These are phyloP conservation scores for Drosophila putrida DNA, from an alignment of 2,888 invertebrate genomes.

Conservation along the genomic window DNA sequence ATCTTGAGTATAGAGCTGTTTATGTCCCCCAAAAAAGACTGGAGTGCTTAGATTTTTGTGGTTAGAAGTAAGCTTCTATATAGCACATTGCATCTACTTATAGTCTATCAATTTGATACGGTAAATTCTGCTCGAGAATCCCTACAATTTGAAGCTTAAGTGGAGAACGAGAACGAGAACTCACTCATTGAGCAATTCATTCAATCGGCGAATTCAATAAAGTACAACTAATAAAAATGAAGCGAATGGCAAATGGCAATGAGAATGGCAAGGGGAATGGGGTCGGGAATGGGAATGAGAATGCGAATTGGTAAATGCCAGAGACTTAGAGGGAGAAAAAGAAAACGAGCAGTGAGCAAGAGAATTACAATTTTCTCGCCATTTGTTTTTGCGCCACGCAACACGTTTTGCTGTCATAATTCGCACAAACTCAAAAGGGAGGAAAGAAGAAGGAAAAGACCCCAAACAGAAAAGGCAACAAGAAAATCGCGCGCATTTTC, in stretches of 20 bases:
- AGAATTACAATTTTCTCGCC: slow-evolving; percentile 81
- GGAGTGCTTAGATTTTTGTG: not conserved
- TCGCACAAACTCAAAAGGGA: slow-evolving; percentile 42
- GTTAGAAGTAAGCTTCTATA: slow-evolving; percentile 4
- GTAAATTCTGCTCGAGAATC: slow-evolving; percentile 41
- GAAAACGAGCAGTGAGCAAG: slow-evolving; percentile 54
- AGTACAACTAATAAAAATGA: slow-evolving; percentile 79
- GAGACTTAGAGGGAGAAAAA: slow-evolving; percentile 29
- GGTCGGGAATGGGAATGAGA: not conserved
- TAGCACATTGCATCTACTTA: slow-evolving; percentile 6
- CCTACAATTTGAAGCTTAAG: slow-evolving; percentile 23
- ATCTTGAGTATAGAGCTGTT: not conserved
- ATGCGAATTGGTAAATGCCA: slow-evolving; percentile 16
- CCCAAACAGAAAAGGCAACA: slow-evolving; percentile 34
- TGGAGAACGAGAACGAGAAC: too few relatives aligned
- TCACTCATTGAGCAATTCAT: slow-evolving; percentile 77
- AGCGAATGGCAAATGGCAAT: slow-evolving; percentile 60
- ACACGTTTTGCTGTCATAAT: slow-evolving; percentile 68
- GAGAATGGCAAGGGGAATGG: slow-evolving; percentile 38
- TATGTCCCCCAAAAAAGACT: not conserved
- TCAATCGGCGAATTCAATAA: slow-evolving; percentile 79
- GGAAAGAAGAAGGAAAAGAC: slow-evolving; percentile 17
- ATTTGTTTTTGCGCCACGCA: slow-evolving; percentile 66
- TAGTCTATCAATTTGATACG: slow-evolving; percentile 37
- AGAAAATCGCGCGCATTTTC: slow-evolving; percentile 14